Base-by-base conservation (phyloP, 2,888 invertebrate species). In the Drosophila flavopinicola region DNA sequence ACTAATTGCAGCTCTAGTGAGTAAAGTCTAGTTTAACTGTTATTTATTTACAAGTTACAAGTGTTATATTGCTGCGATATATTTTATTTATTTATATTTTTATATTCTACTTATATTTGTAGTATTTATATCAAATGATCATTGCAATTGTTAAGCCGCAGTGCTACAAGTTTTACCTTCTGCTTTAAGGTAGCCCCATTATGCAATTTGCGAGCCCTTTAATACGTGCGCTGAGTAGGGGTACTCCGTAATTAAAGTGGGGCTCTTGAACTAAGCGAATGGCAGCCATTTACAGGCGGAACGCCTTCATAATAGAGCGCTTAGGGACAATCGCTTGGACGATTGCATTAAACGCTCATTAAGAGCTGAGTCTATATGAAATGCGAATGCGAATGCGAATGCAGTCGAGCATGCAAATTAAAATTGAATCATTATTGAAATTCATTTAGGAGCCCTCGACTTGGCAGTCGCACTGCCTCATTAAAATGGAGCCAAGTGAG, bases 351-450 rank as follows among this genome's bases (percentile, higher is more conserved):
- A 83, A 54, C 48, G 66, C 53, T 70, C 63, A 84, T 82, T 75
- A 74, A 71, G 59, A 58, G 58, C 9, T 35, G 49, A 23, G 10
- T 27, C 9, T 29, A 30, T 35, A 9, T 15, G 23, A 15, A 23
- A 41, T 37, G 41, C n/a, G n/a, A n/a, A n/a, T n/a, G n/a, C n/a
- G n/a, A n/a, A n/a, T n/a, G 54, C 45, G 58, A 76, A 67, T 72
- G 65, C 63, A 73, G 69, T 51, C 60, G 66, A 44, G 67, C 64
- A 76, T 65, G 73, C 67, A 78, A 89, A 89, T 89, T 79, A 82
- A 85, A 83, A 88, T 88, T 88, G 78, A 89, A 89, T 85, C 85
- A 86, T 86, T 86, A 87, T 89, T 80, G 71, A 77, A 83, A 75
- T 86, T 76, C 74, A 70, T 75, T 78, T 80, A 67, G 69, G 48